A percentile compares a stretch with the other conserved stretches of the same genome.
Conservation (phyloP, 2,797 vertebrate genomes). For the Chelmon rostratus region DNA sequence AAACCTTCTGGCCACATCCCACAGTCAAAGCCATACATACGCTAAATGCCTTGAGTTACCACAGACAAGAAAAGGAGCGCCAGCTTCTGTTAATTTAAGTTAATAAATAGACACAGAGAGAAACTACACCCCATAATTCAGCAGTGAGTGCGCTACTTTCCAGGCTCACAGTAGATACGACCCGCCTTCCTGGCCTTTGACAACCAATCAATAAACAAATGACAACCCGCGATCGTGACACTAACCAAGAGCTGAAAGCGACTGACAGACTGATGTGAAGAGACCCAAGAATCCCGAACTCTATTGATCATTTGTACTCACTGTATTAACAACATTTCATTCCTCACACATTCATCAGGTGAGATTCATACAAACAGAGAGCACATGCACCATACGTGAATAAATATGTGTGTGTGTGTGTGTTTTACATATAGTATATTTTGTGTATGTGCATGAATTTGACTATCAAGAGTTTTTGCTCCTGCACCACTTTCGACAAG, state of each 20-base stretch:
- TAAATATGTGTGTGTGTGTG: too few relatives aligned
- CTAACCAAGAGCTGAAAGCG: background rate
- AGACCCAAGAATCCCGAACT: background rate
- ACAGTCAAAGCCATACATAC: background rate
- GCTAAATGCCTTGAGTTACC: background rate
- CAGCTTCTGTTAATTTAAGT: background rate
- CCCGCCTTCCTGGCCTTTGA: background rate
- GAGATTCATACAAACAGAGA: background rate
- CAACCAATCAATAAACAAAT: conserved; percentile 20
- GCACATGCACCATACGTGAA: too few relatives aligned
- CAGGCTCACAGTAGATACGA: background rate
- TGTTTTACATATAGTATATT: background rate
- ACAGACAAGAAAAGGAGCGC: background rate
- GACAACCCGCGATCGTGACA: background rate
- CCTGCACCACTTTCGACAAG: background rate
- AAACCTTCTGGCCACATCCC: too few relatives aligned
- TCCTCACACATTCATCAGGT: background rate
- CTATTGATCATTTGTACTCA: background rate
- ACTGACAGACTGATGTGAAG: background rate
- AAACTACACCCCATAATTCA: background rate
- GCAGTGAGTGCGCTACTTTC: too few relatives aligned
- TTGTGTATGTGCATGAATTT: background rate
- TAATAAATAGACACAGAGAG: background rate
- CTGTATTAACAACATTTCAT: background rate
- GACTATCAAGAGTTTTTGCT: background rate